These are phyloP conservation scores for Corynorhinus townsendii DNA, from an alignment of 2,113 vertebrate species.

Conservation along the genomic window DNA sequence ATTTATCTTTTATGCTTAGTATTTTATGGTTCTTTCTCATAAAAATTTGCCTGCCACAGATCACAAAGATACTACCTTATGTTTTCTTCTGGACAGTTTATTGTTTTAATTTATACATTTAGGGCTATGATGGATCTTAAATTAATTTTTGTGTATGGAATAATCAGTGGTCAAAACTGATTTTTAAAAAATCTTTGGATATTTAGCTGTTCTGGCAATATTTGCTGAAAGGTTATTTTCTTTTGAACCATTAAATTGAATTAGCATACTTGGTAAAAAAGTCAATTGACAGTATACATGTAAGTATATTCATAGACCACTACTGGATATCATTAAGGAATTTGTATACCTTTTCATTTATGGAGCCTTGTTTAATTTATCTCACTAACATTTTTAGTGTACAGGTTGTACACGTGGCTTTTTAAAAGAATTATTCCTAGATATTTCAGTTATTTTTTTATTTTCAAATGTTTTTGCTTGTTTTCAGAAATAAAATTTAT, in stretches of 20 bases:
- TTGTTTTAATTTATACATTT: neutral
- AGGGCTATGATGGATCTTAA: neutral
- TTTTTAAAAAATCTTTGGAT: neutral
- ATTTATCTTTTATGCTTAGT: neutral
- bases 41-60: neutral
- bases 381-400: neutral
- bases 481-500: neutral
- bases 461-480: neutral
- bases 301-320: neutral
- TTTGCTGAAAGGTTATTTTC: neutral
- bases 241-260: neutral
- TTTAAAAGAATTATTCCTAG: neutral
- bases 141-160: neutral
- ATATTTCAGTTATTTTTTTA: neutral
- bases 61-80: neutral
- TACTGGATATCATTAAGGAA: neutral
- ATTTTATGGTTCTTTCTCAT: neutral
- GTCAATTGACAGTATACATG: neutral
- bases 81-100: neutral
- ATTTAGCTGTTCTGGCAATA: neutral
- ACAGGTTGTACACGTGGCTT: neutral
- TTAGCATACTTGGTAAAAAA: neutral
- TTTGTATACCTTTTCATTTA: neutral
- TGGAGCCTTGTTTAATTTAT: neutral
- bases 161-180: neutral